Evolutionary conservation across 1,140 invertebrate species (phyloP).

Genomic region (Drosophila mayri): DNA sequence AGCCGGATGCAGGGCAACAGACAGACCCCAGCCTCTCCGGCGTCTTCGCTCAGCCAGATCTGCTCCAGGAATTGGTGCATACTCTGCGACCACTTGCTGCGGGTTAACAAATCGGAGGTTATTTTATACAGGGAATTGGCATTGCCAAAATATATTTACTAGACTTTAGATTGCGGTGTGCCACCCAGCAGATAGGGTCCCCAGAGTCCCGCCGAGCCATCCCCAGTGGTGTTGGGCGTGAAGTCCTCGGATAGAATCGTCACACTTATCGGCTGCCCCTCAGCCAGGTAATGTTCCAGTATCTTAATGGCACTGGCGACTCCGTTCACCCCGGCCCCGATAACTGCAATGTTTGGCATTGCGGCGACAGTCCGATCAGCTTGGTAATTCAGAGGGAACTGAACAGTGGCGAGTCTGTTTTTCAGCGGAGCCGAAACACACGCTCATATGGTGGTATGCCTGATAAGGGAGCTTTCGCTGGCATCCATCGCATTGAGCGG

Average conservation of each 20-base stretch:
- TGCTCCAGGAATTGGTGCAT: constrained; percentile 88
- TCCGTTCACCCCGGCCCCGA: constrained; percentile 83
- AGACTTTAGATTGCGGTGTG: constrained; percentile 87
- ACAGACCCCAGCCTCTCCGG: constrained; percentile 87
- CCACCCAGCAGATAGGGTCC: constrained; percentile 88
- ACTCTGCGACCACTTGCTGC: constrained; percentile 88
- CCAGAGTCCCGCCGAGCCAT: constrained; percentile 92
- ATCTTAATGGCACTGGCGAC: constrained; percentile 83
- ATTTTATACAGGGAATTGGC: no score
- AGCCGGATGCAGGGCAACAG: constrained; percentile 87
- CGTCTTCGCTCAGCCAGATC: constrained; percentile 88
- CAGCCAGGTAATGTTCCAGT: constrained; percentile 60
- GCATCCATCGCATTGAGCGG: background rate
- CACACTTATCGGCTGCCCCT: constrained; percentile 84
- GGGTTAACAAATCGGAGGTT: background rate
- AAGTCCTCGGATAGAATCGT: constrained; percentile 89
- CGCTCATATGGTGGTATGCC: background rate
- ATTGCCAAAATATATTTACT: constrained; percentile 84
- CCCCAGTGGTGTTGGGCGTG: constrained; percentile 91
- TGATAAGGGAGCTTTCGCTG: constrained; percentile 29
- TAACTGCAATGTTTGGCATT: constrained; percentile 72
- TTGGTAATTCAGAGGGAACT: constrained; percentile 13
- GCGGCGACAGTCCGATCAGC: constrained; percentile 29
- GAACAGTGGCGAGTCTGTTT: background rate
- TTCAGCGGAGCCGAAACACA: background rate